Evolutionary conservation across 2,113 vertebrate species (phyloP), one percentile per base, ranked within the genome.

Genomic region (Sturnira hondurensis): DNA sequence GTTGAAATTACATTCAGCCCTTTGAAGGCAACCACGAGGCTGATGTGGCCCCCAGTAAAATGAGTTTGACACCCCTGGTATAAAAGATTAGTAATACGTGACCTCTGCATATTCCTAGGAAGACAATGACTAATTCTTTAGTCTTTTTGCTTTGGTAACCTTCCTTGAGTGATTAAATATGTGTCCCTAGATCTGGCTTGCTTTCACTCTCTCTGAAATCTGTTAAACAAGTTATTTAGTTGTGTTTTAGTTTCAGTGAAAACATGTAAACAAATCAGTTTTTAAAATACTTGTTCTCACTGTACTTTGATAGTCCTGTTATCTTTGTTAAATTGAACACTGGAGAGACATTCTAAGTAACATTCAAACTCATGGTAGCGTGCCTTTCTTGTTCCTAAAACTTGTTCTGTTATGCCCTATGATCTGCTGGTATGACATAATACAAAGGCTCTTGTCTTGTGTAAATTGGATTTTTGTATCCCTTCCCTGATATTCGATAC

Each of bases 151-250:
- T 91, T 87, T 74, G 50, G 52, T 81, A 15, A 26, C 26, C 63
- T 88, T 90, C 45, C 65, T 70, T 61, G 36, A n/a, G n/a, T 85
- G 52, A 88, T 77, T 92, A 88, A 85, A 71, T 87, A 50, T 93
- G 91, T 17, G 17, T 96, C 81, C 61, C 31, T 71, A 65, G 58
- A 71, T 33, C 56, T 33, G 81, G 54, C n/a, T 86, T 54, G n/a
- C 81, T 92, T 87, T 95, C 54, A 91, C 58, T 50, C 14, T 74
- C 43, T 36, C 47, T 91, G 82, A 94, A 88, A 73, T 86, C 74
- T 78, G 52, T 93, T 93, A 73, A 86, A 91, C 82, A 73, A 92
- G 68, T 89, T 65, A 56, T 63, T 63, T 15, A 63, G 61, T 45
- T 71, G 74, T 41, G 12, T 80, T 84, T 94, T 3, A 0, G 47